phyloP scores from a whole-genome alignment of 2,113 vertebrate species.

The Gadus chalcogrammus region DNA sequence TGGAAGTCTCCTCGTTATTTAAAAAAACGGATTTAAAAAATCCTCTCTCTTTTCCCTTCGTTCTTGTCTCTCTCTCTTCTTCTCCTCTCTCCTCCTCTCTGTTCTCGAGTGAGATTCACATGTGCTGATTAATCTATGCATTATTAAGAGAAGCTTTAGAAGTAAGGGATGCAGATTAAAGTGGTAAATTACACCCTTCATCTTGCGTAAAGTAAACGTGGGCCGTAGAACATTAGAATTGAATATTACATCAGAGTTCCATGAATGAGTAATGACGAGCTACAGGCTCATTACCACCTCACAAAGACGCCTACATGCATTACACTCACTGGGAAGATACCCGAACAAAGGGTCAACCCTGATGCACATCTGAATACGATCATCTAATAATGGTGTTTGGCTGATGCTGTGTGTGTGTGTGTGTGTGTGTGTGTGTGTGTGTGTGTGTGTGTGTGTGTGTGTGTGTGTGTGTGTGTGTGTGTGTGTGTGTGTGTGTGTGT shows the following conservation, averaged over 20 bases:
- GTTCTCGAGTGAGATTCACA: neutral
- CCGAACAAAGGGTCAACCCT: neutral
- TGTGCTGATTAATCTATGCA: slow-evolving; percentile 47
- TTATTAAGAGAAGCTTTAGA: slow-evolving; percentile 34
- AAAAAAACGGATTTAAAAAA: neutral
- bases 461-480: too few species aligned
- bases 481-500: neutral
- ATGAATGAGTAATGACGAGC: slow-evolving; percentile 38
- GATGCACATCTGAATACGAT: neutral
- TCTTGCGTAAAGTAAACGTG: slow-evolving; percentile 16
- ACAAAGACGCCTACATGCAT: neutral
- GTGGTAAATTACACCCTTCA: slow-evolving; percentile 22
- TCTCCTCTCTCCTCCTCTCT: neutral
- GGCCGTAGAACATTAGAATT: neutral
- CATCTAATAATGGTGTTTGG: neutral
- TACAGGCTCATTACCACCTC: neutral
- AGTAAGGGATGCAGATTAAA: slow-evolving; percentile 30
- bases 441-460: neutral
- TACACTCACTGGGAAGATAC: neutral
- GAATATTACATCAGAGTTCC: slow-evolving; percentile 16
- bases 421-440: too few species aligned
- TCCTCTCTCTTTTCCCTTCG: neutral
- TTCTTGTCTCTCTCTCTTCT: too few species aligned
- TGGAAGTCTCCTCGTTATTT: neutral
- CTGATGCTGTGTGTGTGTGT: neutral